These are phyloP conservation scores for Thryonomys swinderianus DNA, from an alignment of 2,113 vertebrate species.

Conservation along the genomic window DNA sequence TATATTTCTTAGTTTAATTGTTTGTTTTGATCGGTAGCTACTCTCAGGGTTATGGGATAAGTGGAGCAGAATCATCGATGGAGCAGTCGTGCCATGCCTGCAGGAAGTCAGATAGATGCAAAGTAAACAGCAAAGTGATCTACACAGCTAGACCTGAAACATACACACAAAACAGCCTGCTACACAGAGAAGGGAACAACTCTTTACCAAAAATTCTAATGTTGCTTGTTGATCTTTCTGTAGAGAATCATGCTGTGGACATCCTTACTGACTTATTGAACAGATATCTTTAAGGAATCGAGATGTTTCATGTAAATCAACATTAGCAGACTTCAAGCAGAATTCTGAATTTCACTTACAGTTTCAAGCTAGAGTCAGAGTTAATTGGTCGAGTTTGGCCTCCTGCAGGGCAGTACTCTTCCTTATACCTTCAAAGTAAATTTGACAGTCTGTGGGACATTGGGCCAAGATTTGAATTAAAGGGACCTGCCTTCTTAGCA, in stretches of 20 bases:
- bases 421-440: constrained; percentile 81
- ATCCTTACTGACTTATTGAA: constrained; percentile 78
- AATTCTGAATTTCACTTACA: constrained; percentile 80
- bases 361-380: constrained; percentile 76
- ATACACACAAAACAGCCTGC: constrained; percentile 6
- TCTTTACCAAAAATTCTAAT: constrained; percentile 78
- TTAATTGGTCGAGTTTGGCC: constrained; percentile 83
- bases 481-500: constrained; percentile 65
- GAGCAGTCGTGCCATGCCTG: background rate
- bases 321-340: constrained; percentile 83
- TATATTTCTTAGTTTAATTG: constrained; percentile 70
- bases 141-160: constrained; percentile 37
- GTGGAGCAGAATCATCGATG: constrained; percentile 45
- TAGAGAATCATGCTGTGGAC: constrained; percentile 72
- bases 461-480: constrained; percentile 71
- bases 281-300: constrained; percentile 74
- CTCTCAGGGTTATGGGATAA: constrained; percentile 47
- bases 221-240: constrained; percentile 81
- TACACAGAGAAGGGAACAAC: constrained; percentile 66
- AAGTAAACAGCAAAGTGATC: background rate
- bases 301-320: constrained; percentile 81
- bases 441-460: constrained; percentile 66
- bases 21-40: constrained; percentile 63
- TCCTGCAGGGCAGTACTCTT: constrained; percentile 67
- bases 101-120: constrained; percentile 9